phyloP scores from a whole-genome alignment of 64 coral and sea anemone genomes.

The Platygyra sinensis region DNA sequence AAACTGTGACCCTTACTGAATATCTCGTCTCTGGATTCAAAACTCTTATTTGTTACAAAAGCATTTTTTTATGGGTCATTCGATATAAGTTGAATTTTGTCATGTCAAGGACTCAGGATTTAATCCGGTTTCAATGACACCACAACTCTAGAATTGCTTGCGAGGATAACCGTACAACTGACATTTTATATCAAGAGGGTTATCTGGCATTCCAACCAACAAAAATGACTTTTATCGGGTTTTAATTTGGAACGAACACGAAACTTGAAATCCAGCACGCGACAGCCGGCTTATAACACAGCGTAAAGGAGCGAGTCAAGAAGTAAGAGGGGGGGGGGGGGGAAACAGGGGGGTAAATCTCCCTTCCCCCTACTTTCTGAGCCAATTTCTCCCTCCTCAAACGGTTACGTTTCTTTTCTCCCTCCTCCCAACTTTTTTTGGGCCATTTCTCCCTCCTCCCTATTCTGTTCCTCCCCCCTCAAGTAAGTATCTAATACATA shows the following conservation, averaged over 20 bases:
- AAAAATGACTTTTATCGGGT: not conserved
- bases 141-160: not conserved
- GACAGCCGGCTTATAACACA: not conserved
- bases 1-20: no score
- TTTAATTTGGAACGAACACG: not conserved
- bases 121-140: not conserved
- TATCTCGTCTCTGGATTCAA: no score
- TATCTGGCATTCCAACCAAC: not conserved
- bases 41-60: not conserved
- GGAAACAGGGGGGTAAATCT: no score
- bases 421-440: no score
- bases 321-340: no score
- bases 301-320: not conserved
- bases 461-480: no score
- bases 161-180: not conserved
- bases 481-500: not conserved
- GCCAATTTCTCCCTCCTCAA: no score
- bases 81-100: not conserved
- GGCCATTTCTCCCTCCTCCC: no score
- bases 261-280: not conserved
- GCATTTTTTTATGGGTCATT: not conserved
- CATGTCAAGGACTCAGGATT: not conserved
- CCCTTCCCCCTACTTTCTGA: no score
- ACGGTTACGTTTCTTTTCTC: no score
- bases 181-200: not conserved